Base-by-base conservation (phyloP, 2,888 invertebrate genomes). In the Timema cristinae region DNA sequence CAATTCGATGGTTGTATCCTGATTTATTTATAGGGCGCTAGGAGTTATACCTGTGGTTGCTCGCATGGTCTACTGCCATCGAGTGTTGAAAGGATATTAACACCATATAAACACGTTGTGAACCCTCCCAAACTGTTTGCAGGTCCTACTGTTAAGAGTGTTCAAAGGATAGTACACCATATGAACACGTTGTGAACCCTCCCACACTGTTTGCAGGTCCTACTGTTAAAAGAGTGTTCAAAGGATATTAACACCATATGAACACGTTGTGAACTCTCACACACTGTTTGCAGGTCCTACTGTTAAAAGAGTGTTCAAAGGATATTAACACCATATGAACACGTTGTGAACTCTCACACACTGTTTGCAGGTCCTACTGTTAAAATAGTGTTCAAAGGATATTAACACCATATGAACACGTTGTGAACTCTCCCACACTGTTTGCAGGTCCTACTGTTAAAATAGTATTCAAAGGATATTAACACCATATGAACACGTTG, bases 111-210 rank as follows among this genome's bases (percentile, higher is more conserved):
- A 95, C 83, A 95, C 94, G 83, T 95, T 96, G 6, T 95, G 95
- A 82, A 94, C 94, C 13, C 95, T 95, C 6, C 95, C 95, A 8
- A 95, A 94, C 82, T n/a, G n/a, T n/a, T 80, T 83, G 71, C 82
- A 93, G 92, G 78, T 93, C 93, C 68, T 94, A 94, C 81, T 95
- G 95, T n/a, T 81, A 94, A 85, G 94, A 72, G 90, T 93, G 76
- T 95, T 95, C 83, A 87, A 92, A 69, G 95, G 95, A 80, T 94
- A 94, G 79, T 87, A 93, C 87, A 95, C 49, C 95, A 95, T 82
- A 95, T 95, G 6, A 95, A 95, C 83, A 95, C 94, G 83, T 95
- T 96, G 6, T 95, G 95, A 82, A 94, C 94, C 13, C 95, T 95
- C 6, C 95, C 95, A 8, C 95, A 94, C 82, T n/a, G n/a, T n/a